Base-by-base conservation (phyloP, 2,797 vertebrate genomes). In the Ibycter americanus region DNA sequence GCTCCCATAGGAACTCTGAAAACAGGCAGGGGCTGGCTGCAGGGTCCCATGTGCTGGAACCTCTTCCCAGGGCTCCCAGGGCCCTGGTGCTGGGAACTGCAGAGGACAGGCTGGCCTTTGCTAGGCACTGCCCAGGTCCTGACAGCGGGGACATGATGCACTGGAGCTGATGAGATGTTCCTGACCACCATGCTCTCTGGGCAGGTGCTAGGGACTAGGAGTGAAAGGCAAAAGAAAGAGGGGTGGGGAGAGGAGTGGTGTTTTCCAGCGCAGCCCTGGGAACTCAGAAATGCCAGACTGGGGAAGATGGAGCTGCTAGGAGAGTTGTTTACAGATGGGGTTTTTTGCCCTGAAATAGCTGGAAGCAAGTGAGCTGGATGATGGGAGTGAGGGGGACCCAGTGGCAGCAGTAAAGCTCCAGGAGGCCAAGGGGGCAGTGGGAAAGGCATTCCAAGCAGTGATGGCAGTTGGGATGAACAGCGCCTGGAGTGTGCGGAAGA, bases 71-170 rank as follows among this genome's bases (percentile, higher is more conserved):
- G 27, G 52, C 2, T 79, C 6, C 16, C 40, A 40, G n/a, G 40
- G 46, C 42, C 18, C 31, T 40, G 29, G 20, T n/a, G 65, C 27
- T 73, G 80, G 66, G 38, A 68, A n/a, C 17, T 11, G 31, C 3
- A 3, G 32, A 54, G 51, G 44, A 34, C 56, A n/a, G 26, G 18
- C 25, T 83, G 47, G 9, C 29, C 19, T 66, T 16, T 8, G 1
- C 32, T 51, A 58, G 22, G 46, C 56, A 15, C 66, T 90, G 58
- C 29, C 82, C 72, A 12, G 25, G 15, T 31, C 27, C 61, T 5
- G 3, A 21, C 0, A 1, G 27, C 36, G 66, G 70, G n/a, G 8
- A 27, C 10, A 5, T 9, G 31, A 15, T 36, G 32, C 32, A 3
- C 27, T 19, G 58, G 67, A 40, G 34, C 47, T 87, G 36, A 9